phyloP scores from a whole-genome alignment of 1,140 invertebrate species.

The Calliphora vicina region DNA sequence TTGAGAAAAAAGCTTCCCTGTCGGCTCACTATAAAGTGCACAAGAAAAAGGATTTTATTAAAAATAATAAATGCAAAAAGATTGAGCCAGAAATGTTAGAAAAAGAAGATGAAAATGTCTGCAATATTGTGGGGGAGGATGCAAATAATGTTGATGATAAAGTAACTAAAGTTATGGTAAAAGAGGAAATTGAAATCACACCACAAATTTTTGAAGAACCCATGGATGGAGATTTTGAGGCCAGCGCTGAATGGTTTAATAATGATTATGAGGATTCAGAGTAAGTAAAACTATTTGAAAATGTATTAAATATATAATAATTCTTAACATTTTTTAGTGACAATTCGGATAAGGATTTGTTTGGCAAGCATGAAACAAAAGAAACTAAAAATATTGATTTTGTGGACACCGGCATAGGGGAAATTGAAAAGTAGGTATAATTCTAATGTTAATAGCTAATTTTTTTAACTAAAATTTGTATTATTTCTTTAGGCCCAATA shows the following conservation, averaged over 20 bases:
- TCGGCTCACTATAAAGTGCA: neutral
- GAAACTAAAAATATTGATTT: neutral
- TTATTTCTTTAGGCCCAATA: slow-evolving; percentile 22
- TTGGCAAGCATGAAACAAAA: neutral
- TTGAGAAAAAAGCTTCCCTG: neutral
- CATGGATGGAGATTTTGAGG: neutral
- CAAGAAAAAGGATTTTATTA: neutral
- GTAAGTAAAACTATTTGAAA: neutral
- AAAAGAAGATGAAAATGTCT: neutral
- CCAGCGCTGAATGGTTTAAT: slow-evolving; percentile 19
- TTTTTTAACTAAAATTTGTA: neutral
- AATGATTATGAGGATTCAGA: slow-evolving; percentile 2
- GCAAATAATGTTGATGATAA: neutral
- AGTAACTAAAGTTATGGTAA: neutral
- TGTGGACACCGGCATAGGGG: slow-evolving; percentile 10
- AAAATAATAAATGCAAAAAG: neutral
- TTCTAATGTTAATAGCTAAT: neutral
- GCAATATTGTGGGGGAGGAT: neutral
- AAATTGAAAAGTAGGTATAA: slow-evolving; percentile 18
- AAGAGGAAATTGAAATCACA: neutral
- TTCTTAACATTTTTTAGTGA: neutral
- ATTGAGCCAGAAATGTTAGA: neutral
- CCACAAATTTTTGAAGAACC: slow-evolving; percentile 13
- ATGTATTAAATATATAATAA: neutral
- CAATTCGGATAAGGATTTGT: neutral